phyloP scores from a whole-genome alignment of 2,113 vertebrate genomes.

The Pteropus alecto region DNA sequence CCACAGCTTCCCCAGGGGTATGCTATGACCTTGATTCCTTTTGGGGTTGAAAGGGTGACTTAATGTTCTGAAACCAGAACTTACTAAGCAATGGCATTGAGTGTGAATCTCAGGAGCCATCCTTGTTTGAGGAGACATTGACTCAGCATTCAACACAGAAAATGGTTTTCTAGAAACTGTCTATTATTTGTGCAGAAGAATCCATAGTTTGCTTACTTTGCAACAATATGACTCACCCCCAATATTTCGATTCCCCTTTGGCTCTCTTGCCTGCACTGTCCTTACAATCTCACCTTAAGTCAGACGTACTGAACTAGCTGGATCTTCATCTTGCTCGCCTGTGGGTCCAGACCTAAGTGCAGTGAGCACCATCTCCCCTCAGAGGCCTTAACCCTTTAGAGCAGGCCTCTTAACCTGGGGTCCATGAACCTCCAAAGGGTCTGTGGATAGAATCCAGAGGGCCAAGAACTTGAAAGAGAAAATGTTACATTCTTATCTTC shows the following conservation, averaged over 20 bases:
- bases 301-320: background rate
- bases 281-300: background rate
- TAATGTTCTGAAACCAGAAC: background rate
- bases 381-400: background rate
- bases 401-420: background rate
- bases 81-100: background rate
- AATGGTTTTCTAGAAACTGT: background rate
- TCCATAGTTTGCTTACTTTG: background rate
- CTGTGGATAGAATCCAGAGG: background rate
- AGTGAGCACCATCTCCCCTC: background rate
- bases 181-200: background rate
- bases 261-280: background rate
- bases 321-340: background rate
- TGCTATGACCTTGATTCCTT: background rate
- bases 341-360: background rate
- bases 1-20: background rate
- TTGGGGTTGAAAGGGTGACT: background rate
- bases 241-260: accelerated
- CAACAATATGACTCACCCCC: background rate
- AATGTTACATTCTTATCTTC: background rate
- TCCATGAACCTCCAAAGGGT: background rate
- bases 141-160: background rate
- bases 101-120: background rate
- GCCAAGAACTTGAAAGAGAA: background rate
- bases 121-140: background rate